Evolutionary conservation across 2,888 invertebrate genomes (phyloP), one percentile per base, ranked within the genome.

Genomic region (Omphaloscelis lunosa): DNA sequence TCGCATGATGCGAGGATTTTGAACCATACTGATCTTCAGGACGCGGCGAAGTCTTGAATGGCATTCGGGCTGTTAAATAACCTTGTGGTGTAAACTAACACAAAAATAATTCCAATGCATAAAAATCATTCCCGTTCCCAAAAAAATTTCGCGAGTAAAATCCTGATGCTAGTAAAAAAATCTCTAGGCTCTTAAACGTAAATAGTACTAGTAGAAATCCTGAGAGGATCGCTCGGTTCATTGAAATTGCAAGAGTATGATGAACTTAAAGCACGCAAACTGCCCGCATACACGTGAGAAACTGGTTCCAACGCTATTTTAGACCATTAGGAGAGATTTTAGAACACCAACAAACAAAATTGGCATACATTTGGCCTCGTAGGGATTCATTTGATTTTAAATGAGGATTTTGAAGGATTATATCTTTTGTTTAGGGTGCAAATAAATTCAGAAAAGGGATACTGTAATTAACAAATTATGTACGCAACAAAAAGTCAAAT

Each of bases 191-290:
- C 39, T 58, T 29, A 29, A 67, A 51, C 41, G n/a, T 62, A 70
- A 51, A 67, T 53, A 63, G 73, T 72, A 72, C 71, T 45, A 59
- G 69, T 41, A 53, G 39, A 69, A 69, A 51, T 59, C 70, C 77
- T 53, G 17, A 68, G 85, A 71, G 62, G 79, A 82, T 72, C 45
- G 72, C 85, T 82, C 90, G 90, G 93, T 93, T 95, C 93, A 93
- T 93, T 93, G 94, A 93, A 95, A 94, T 93, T 88, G 79, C 85
- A 88, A 89, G 91, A 88, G 94, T 93, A 93, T 94, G 94, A 94
- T 93, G 94, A 94, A 95, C 94, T 89, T 92, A 84, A 86, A 89
- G 89, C 93, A 93, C 93, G 93, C 93, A 89, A 92, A 86, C 89
- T 83, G 86, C 86, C 77, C 86, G 75, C 84, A 89, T 75, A 90